Conservation (phyloP, 1,140 invertebrate species). For the Dolichoris vasculosae region DNA sequence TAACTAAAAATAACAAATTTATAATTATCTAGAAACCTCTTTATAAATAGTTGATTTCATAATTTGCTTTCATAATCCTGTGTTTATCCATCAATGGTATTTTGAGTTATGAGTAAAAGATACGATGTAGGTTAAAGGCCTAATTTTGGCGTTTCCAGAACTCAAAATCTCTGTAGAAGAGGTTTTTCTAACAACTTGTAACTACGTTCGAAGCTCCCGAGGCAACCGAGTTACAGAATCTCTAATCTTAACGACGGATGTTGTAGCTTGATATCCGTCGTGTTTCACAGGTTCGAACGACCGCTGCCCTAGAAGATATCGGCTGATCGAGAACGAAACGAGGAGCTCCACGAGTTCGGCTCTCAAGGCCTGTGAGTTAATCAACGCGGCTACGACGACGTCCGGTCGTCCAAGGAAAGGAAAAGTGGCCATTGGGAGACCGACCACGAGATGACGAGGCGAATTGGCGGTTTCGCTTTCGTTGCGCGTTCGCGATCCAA, state of each 20-base stretch:
- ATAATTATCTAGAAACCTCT: no score
- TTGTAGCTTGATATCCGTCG: not conserved
- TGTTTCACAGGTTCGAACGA: not conserved
- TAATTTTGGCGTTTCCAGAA: no score
- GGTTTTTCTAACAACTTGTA: no score
- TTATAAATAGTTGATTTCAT: no score
- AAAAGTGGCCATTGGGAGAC: not conserved
- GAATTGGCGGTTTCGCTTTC: not conserved
- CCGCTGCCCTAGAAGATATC: not conserved
- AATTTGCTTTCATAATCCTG: no score
- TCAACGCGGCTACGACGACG: not conserved
- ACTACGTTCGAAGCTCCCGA: no score
- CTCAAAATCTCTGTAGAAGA: no score
- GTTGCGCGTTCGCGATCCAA: no score
- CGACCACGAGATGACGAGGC: not conserved
- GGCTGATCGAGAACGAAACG: not conserved
- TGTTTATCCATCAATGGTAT: no score
- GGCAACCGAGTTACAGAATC: not conserved
- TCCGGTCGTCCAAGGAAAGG: not conserved
- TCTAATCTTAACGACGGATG: not conserved
- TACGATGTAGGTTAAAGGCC: no score
- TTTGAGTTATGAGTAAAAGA: no score
- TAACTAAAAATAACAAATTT: no score
- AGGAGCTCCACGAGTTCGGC: not conserved
- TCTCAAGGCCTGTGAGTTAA: not conserved